Evolutionary conservation across 2,797 vertebrate genomes (phyloP).

Genomic region (Artibeus lituratus): DNA sequence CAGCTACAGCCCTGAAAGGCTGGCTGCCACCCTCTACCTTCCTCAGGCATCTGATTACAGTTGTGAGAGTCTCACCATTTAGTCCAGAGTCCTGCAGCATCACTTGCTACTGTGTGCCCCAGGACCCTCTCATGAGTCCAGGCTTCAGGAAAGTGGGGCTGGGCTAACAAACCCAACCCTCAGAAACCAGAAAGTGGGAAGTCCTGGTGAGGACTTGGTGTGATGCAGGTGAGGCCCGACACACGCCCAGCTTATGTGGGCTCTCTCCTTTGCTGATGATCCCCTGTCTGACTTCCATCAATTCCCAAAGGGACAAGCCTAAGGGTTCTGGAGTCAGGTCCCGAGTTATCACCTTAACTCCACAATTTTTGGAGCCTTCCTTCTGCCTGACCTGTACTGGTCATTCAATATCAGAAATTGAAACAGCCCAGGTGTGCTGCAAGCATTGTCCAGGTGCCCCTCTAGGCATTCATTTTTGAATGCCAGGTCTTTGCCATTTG

Average conservation of each 20-base stretch:
- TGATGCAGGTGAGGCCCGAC: neutral
- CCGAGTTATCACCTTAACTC: neutral
- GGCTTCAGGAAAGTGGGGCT: neutral
- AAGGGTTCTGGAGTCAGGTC: neutral
- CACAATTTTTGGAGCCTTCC: neutral
- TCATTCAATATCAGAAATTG: neutral
- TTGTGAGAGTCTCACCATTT: neutral
- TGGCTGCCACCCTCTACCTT: too few species aligned
- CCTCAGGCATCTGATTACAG: neutral
- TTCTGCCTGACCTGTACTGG: neutral
- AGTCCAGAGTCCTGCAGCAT: rapidly evolving
- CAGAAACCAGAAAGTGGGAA: rapidly evolving
- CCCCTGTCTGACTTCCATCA: neutral
- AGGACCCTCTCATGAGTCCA: too few species aligned
- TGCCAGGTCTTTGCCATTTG: neutral
- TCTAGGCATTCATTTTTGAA: neutral
- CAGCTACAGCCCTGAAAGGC: neutral
- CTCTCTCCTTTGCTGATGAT: rapidly evolving
- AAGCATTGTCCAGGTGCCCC: rapidly evolving
- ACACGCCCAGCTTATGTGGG: too few species aligned
- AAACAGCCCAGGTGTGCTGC: neutral
- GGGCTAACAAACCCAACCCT: neutral
- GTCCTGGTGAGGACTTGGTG: neutral
- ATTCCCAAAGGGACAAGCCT: neutral
- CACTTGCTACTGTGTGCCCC: neutral